Evolutionary conservation across 53 echinoderm and acorn worm genomes (phyloP).

Genomic region (Astropecten irregularis): DNA sequence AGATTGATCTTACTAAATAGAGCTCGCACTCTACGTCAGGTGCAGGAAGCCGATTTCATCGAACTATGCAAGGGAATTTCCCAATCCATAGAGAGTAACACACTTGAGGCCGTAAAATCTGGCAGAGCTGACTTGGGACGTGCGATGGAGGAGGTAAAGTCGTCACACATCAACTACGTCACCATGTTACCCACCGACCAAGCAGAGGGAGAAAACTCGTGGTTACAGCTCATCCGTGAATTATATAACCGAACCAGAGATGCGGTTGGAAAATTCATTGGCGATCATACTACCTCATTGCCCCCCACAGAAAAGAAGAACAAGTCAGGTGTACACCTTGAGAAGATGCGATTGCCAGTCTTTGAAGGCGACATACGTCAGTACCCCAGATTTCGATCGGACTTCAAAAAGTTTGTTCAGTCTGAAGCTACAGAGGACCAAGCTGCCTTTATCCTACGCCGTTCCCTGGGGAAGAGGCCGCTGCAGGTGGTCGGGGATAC

Average conservation of each 20-base stretch:
- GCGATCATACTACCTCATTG: no score
- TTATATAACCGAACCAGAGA: no score
- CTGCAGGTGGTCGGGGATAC: slow-evolving; percentile 9
- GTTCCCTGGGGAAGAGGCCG: no score
- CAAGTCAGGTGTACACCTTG: background rate
- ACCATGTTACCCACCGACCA: slow-evolving; percentile 12
- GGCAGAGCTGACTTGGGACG: slow-evolving; percentile 4
- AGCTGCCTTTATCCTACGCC: no score
- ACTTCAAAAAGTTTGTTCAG: background rate
- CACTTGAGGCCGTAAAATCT: slow-evolving; percentile 1
- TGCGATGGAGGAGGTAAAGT: slow-evolving; percentile 10
- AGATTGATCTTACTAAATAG: no score
- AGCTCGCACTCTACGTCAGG: no score
- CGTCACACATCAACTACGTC: background rate
- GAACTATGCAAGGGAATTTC: no score
- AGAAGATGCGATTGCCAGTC: no score
- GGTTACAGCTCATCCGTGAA: slow-evolving; percentile 29
- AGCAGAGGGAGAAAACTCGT: slow-evolving; percentile 12
- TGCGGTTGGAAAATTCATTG: no score
- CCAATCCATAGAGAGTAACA: background rate
- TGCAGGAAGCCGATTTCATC: background rate
- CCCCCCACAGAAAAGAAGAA: background rate
- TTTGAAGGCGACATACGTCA: no score
- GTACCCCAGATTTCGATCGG: background rate
- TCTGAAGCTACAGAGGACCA: no score